Percentiles rank a stretch among this genome's conserved stretches.
These are phyloP conservation scores for Drosophila affinis DNA, from an alignment of 2,888 invertebrate species.

Conservation along the genomic window DNA sequence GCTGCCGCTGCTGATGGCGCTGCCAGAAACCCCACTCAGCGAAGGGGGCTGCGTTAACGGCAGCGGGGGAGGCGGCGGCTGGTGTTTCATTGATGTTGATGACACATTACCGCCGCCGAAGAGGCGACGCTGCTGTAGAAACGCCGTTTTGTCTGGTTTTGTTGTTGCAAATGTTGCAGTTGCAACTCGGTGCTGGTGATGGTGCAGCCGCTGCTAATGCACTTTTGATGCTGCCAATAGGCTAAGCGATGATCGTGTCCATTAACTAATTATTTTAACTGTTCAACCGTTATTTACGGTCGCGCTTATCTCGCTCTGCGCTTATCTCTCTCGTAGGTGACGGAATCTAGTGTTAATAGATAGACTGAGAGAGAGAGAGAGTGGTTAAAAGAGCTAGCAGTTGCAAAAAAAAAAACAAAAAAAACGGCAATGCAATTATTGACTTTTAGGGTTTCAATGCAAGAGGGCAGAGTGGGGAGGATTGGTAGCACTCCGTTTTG, in stretches of 20 bases:
- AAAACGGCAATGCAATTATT: slow-evolving; percentile 41
- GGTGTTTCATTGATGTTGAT: slow-evolving; percentile 43
- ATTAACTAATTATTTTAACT: slow-evolving; percentile 18
- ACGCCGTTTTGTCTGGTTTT: slow-evolving; percentile 69
- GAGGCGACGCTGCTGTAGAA: slow-evolving; percentile 74
- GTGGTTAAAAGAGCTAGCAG: background rate
- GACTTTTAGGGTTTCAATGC: slow-evolving; percentile 61
- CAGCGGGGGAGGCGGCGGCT: slow-evolving; percentile 54
- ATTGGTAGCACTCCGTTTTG: background rate
- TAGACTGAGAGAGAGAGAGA: slow-evolving; percentile 3
- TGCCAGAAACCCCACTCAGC: slow-evolving; percentile 27
- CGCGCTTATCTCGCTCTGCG: slow-evolving; percentile 11
- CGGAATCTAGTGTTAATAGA: slow-evolving; percentile 4
- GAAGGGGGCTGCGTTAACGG: slow-evolving; percentile 58
- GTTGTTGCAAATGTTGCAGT: slow-evolving; percentile 29
- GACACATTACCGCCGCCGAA: slow-evolving; percentile 64
- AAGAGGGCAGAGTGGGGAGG: background rate
- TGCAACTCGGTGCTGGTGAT: slow-evolving; percentile 14
- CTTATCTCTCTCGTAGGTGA: slow-evolving; percentile 1
- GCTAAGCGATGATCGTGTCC: background rate
- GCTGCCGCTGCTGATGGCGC: background rate
- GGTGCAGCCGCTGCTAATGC: slow-evolving; percentile 14
- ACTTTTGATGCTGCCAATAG: background rate
- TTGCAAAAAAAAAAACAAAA: slow-evolving; percentile 16
- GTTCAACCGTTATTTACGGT: slow-evolving; percentile 13